Base-by-base conservation (phyloP, 2,888 invertebrate genomes). In the Drosophila bunnanda region DNA sequence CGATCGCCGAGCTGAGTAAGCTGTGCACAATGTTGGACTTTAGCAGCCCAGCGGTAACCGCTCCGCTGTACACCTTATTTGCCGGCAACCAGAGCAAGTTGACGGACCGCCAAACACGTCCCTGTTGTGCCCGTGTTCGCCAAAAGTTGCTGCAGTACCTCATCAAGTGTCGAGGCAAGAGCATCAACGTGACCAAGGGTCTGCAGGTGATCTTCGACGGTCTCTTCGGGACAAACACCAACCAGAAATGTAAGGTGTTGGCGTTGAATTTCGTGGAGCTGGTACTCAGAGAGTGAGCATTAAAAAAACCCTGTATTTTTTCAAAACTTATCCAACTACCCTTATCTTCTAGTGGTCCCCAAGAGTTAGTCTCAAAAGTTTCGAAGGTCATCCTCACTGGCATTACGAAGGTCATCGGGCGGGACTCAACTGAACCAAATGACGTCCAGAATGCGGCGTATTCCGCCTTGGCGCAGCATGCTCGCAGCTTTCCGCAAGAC, bases 121-220 rank as follows among this genome's bases (percentile, higher is more conserved):
- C 97, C 4, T 97, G 97, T 2, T 96, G 96, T 90, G 96, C 97
- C 0, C 94, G 97, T 77, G 95, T 98, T 55, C 94, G 97, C 36
- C 93, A 98, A 69, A 98, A 98, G 92, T 92, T 98, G 38, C 94
- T 98, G 75, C 96, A 97, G 72, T 96, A 97, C 93, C 93, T 98
- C 60, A 95, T 97, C 77, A 95, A 95, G 84, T 94, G 95, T 6
- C 95, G 95, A 0, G 95, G 95, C 44, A 93, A 94, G 13, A 96
- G 95, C 3, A 95, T 96, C 64, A 94, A 95, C 89, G 95, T 96
- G 69, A 96, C 97, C 9, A 95, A 95, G 58, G 96, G 96, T 78
- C 96, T 98, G 66, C 97, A 97, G 95, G 96, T 97, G 41, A 95
- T 98, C 58, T 98, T 98, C 92, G 97, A 98, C 81, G 96, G 97